Conservation (phyloP, 2,113 vertebrate species). For the Antigone vipio region DNA sequence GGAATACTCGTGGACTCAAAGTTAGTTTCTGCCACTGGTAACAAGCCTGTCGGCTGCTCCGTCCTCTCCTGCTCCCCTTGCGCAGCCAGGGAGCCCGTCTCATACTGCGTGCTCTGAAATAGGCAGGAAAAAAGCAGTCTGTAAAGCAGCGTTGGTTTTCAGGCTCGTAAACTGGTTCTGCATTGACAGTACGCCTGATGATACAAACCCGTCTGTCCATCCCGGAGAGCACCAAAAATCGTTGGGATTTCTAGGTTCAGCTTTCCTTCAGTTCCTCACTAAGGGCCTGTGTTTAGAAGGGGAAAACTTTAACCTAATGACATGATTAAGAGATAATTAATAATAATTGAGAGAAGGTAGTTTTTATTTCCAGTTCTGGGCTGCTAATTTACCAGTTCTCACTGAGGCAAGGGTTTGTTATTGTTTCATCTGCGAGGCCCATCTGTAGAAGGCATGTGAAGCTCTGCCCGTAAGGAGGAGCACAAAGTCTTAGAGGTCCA, state of each 20-base stretch:
- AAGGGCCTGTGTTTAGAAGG: not conserved
- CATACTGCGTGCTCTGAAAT: fast-evolving
- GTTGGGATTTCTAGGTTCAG: not conserved
- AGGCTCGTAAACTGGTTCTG: not conserved
- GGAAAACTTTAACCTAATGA: not conserved
- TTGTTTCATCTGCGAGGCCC: not conserved
- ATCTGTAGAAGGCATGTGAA: not conserved
- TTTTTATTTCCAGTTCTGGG: not conserved
- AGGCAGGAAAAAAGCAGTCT: not conserved
- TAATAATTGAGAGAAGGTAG: not conserved
- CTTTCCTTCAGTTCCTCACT: not conserved
- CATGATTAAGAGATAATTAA: not conserved
- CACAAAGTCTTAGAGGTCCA: not conserved
- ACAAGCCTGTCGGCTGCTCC: not conserved
- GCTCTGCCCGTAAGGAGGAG: not conserved
- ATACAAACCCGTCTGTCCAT: not conserved
- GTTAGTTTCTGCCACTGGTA: not conserved
- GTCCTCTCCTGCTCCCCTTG: not conserved
- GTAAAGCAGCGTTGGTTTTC: not conserved
- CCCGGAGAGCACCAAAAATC: not conserved
- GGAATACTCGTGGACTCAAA: not conserved
- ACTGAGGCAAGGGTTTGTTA: not conserved
- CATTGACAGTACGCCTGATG: not conserved
- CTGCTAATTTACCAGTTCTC: not conserved
- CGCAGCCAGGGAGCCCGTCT: not conserved